Conservation (phyloP, 2,888 invertebrate genomes). For the Coelopa pilipes region DNA sequence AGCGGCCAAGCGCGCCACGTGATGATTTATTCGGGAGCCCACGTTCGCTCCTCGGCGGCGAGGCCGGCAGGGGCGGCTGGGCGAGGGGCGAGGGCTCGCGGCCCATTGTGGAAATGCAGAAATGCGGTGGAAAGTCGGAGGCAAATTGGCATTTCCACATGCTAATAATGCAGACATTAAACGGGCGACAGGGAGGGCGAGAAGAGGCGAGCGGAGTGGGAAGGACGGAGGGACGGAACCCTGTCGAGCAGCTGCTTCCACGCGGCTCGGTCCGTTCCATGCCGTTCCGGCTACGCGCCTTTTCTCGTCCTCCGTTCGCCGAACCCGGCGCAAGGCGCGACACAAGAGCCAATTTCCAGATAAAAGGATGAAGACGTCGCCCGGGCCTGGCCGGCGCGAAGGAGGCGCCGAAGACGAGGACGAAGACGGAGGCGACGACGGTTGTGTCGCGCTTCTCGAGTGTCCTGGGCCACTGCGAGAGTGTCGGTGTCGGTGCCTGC, state of each 20-base stretch:
- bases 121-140: slow-evolving; percentile 1
- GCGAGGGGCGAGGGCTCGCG: too few species aligned
- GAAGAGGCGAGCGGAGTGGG: too few species aligned
- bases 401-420: not conserved
- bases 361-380: slow-evolving; percentile 9
- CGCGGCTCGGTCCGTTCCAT: not conserved
- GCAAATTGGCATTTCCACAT: slow-evolving; percentile 10
- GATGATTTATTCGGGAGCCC: too few species aligned
- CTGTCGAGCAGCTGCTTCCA: not conserved
- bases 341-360: slow-evolving; percentile 27
- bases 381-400: not conserved
- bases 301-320: too few species aligned
- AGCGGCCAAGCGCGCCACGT: too few species aligned
- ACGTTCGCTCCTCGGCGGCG: not conserved
- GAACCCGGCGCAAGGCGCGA: slow-evolving; percentile 7
- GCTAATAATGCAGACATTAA: slow-evolving; percentile 22
- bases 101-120: slow-evolving; percentile 7
- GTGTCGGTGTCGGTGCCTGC: not conserved
- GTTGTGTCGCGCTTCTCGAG: not conserved
- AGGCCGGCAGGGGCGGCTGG: not conserved
- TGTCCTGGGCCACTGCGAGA: not conserved
- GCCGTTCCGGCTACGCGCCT: not conserved
- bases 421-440: not conserved
- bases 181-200: not conserved
- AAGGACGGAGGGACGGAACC: too few species aligned